phyloP scores from a whole-genome alignment of 2,113 vertebrate genomes.

The Serinus canaria region DNA sequence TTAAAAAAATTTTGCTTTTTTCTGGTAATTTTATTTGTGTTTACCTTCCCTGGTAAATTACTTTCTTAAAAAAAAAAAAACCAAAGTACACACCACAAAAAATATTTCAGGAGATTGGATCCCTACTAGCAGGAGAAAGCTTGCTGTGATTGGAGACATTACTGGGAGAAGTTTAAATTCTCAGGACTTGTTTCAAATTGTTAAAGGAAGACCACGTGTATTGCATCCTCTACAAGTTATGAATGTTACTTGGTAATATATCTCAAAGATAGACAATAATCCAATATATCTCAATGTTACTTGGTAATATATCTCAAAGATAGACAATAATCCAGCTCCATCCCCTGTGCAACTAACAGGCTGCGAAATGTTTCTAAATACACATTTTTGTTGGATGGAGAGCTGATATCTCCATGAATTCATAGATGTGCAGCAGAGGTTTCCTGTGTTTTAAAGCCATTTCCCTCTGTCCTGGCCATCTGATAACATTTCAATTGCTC shows the following conservation, averaged over 20 bases:
- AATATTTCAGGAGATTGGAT: neutral
- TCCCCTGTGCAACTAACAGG: neutral
- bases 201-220: neutral
- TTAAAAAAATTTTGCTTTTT: neutral
- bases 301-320: neutral
- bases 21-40: neutral
- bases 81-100: neutral
- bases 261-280: no score
- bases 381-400: neutral
- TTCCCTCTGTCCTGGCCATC: neutral
- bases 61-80: neutral
- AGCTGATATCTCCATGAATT: neutral
- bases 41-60: neutral
- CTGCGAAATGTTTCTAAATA: neutral
- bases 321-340: neutral
- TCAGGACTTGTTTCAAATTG: neutral
- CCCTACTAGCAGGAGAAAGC: neutral
- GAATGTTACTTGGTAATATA: neutral
- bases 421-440: neutral
- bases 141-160: neutral
- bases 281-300: neutral
- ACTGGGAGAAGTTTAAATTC: neutral
- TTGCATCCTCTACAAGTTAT: neutral
- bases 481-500: conserved; percentile 26
- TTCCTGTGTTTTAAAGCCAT: neutral